phyloP scores from a whole-genome alignment of 2,797 vertebrate genomes.

The Chiroxiphia lanceolata region DNA sequence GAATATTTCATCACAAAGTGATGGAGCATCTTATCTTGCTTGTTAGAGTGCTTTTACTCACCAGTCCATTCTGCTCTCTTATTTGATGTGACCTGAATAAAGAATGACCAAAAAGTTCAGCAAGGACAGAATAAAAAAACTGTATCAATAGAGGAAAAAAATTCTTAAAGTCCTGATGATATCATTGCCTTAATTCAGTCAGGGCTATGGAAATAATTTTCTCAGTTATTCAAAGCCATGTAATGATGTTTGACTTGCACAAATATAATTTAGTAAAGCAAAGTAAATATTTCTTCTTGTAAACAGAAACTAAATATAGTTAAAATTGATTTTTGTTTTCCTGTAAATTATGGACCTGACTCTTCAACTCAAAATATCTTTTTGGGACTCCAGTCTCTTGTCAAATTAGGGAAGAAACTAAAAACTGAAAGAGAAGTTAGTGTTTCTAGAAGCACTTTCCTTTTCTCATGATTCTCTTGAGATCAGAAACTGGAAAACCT shows the following conservation, averaged over 20 bases:
- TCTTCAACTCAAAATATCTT: neutral
- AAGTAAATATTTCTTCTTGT: conserved; percentile 34
- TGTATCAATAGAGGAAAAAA: neutral
- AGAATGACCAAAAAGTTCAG: conserved; percentile 38
- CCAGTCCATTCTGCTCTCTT: neutral
- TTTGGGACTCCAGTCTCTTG: neutral
- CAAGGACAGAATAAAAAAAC: neutral
- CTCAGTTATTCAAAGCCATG: neutral
- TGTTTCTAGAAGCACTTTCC: neutral
- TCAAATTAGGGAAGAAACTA: neutral
- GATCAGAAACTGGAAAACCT: neutral
- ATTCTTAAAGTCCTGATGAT: neutral
- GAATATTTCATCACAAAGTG: conserved; percentile 70
- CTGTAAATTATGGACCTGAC: neutral
- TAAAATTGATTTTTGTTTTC: neutral
- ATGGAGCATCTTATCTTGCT: conserved; percentile 48
- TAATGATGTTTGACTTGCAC: conserved; percentile 7
- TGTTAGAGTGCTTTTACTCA: conserved; percentile 49
- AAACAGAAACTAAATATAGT: conserved; percentile 27
- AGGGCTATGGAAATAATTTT: neutral
- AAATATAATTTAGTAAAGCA: neutral
- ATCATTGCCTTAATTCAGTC: neutral
- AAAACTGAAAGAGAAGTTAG: neutral
- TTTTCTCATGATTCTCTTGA: neutral
- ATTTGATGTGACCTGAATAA: conserved; percentile 57